Conservation (phyloP, 2,888 invertebrate species). For the Hyles lineata region DNA sequence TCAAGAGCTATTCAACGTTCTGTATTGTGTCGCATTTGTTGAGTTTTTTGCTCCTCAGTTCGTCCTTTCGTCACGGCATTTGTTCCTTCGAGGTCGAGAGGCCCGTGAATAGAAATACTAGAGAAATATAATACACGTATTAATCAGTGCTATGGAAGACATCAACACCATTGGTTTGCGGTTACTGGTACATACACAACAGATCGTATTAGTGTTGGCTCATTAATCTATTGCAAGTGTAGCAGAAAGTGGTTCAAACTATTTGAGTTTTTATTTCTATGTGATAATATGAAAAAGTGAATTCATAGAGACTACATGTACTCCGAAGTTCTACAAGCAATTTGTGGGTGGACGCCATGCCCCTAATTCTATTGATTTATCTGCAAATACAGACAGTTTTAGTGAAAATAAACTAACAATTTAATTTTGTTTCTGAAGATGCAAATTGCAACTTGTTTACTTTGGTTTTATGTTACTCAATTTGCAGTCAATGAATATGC, state of each 20-base stretch:
- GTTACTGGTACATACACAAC: background rate
- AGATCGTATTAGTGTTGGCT: background rate
- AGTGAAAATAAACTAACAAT: no score
- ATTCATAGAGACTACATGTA: no score
- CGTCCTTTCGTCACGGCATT: constrained; percentile 64
- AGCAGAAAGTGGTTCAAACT: no score
- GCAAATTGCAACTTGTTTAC: background rate
- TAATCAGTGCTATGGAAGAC: constrained; percentile 3
- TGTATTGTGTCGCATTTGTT: constrained; percentile 49
- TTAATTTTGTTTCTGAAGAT: no score
- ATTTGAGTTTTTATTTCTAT: no score
- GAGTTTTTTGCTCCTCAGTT: constrained; percentile 56
- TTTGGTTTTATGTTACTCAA: background rate
- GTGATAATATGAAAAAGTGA: no score
- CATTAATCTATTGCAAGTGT: background rate
- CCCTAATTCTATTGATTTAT: no score
- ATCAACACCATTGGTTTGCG: constrained; percentile 1
- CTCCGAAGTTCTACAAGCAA: no score
- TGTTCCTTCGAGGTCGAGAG: constrained; percentile 62
- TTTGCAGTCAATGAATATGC: no score
- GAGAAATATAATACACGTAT: constrained; percentile 43
- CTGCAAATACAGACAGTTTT: no score
- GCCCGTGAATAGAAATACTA: constrained; percentile 49
- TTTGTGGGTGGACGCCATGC: no score
- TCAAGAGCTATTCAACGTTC: constrained; percentile 46